A percentile compares a stretch with the other conserved stretches of the same genome.
phyloP scores from a whole-genome alignment of 2,888 invertebrate species.

The Dysmachus trigonus region DNA sequence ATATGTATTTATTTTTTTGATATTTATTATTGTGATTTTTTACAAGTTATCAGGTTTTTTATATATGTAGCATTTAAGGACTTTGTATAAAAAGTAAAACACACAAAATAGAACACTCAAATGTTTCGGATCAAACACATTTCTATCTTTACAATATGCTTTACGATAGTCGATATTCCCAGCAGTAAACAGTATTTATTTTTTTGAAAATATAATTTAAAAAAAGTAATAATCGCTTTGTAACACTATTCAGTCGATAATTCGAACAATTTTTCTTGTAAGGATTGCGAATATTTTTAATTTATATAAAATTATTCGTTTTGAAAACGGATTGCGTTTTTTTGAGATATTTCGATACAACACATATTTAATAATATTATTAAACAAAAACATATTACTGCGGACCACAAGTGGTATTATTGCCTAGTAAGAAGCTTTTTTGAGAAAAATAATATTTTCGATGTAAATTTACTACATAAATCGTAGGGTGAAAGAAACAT shows the following conservation, averaged over 20 bases:
- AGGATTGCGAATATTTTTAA: background rate
- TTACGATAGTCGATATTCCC: background rate
- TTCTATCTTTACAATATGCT: background rate
- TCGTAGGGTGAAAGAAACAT: background rate
- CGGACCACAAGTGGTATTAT: slow-evolving; percentile 34
- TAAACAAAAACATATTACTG: slow-evolving; percentile 1
- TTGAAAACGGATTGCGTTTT: background rate
- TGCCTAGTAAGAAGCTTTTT: background rate
- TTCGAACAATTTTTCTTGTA: background rate
- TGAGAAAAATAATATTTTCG: background rate
- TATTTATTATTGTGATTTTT: slow-evolving; percentile 31
- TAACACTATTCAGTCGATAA: background rate
- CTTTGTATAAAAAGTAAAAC: slow-evolving; percentile 28
- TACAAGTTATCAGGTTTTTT: slow-evolving; percentile 30
- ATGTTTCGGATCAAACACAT: background rate
- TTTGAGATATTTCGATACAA: background rate
- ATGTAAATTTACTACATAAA: background rate
- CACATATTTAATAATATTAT: background rate
- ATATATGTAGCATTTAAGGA: slow-evolving; percentile 9
- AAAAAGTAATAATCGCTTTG: background rate
- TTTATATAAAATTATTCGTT: background rate
- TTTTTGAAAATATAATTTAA: background rate
- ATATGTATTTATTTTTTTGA: slow-evolving; percentile 37
- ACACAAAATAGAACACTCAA: background rate
- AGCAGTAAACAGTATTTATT: background rate